Base-by-base conservation (phyloP, 2,888 invertebrate genomes). In the Leptogaster cylindrica region DNA sequence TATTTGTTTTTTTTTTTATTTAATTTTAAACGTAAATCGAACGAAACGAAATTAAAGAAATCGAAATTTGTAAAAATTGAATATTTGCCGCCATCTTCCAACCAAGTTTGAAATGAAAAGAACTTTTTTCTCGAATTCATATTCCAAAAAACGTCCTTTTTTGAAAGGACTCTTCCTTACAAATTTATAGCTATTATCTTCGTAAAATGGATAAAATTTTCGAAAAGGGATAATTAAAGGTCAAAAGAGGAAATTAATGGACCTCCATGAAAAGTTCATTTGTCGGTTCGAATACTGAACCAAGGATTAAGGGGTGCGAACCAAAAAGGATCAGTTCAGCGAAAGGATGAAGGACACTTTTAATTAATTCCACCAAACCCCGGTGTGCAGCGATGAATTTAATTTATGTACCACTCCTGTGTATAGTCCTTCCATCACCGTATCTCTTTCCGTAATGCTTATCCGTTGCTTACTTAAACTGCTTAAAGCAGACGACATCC, bases 241-340 rank as follows among this genome's bases (percentile, higher is more conserved):
- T 7, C 65, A 36, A 65, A 50, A 31, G 39, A 65, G 23, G 50
- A 50, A 64, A 65, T 65, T 65, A 65, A 65, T 65, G 65, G 65
- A 65, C 65, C 65, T 39, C 50, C 31, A 23, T 51, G 65, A 65
- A 65, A 65, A 65, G 65, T 65, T 65, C 39, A 65, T 65, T 65
- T 65, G 39, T 14, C 25, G 55, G 55, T 18, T 55, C 39, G 39
- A 55, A 28, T 14, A 50, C 16, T 27, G n/a, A 14, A 25, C 55
- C n/a, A 36, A 20, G 55, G 55, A 39, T 12, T 23, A 18, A 36
- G 20, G 23, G 39, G 36, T n/a, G n/a, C n/a, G n/a, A n/a, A n/a
- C n/a, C n/a, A n/a, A n/a, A n/a, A n/a, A n/a, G n/a, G n/a, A n/a
- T n/a, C n/a, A n/a, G n/a, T n/a, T n/a, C n/a, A n/a, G n/a, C n/a